Percentiles rank a stretch among this genome's conserved stretches.
These are phyloP conservation scores for Falcunculus frontatus DNA, from an alignment of 2,113 vertebrate genomes.

Conservation along the genomic window DNA sequence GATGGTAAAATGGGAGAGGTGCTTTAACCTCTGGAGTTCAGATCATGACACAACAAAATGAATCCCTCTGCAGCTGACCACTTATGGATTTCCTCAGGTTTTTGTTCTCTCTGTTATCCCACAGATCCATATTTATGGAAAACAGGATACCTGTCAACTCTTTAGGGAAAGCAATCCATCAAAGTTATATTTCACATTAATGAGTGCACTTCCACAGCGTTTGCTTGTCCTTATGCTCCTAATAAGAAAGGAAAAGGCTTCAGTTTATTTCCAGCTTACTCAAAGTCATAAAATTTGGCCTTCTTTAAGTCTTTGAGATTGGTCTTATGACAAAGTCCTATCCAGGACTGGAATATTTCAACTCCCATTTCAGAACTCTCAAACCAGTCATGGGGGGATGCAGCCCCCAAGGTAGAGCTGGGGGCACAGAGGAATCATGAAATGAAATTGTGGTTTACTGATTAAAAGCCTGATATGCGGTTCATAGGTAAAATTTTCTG, in stretches of 20 bases:
- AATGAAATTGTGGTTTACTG: neutral
- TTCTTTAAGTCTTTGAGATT: neutral
- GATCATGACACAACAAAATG: neutral
- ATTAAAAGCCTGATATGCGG: neutral
- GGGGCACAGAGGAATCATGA: neutral
- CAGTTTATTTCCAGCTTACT: neutral
- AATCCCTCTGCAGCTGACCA: neutral
- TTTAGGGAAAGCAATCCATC: neutral
- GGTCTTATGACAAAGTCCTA: neutral
- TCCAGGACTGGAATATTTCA: neutral
- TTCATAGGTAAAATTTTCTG: neutral
- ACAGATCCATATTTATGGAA: neutral
- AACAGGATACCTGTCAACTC: neutral
- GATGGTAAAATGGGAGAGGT: neutral
- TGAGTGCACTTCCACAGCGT: neutral
- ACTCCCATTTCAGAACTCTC: neutral
- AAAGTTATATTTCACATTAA: neutral
- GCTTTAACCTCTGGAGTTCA: neutral
- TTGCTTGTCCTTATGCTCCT: neutral
- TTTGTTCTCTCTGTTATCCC: neutral
- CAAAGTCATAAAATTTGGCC: neutral
- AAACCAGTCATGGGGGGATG: accelerated
- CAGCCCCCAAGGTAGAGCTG: neutral
- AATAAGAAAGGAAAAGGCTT: neutral
- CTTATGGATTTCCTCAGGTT: neutral